Percentiles rank a stretch among this genome's conserved stretches.
Conservation (phyloP, 1,140 invertebrate species). For the Panagrolaimus sp. region DNA sequence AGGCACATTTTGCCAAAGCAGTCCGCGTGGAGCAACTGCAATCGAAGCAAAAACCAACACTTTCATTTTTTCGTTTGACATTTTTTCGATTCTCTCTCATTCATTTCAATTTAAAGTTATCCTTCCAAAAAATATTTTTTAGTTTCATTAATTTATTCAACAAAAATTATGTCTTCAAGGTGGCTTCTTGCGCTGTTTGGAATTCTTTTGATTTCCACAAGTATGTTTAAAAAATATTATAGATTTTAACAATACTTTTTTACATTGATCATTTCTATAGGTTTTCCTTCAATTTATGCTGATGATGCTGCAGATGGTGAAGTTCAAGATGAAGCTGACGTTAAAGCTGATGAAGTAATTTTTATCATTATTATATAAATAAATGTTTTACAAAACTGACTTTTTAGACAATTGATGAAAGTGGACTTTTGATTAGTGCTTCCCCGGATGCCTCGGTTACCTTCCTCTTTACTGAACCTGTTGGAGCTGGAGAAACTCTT, state of each 20-base stretch:
- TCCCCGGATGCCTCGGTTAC: slow-evolving; percentile 84
- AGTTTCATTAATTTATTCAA: no score
- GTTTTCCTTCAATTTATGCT: slow-evolving; percentile 18
- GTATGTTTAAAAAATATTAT: no score
- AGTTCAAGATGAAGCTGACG: slow-evolving; percentile 64
- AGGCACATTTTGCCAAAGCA: no score
- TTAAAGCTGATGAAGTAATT: slow-evolving; percentile 46
- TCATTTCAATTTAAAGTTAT: no score
- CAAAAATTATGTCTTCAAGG: slow-evolving; percentile 10
- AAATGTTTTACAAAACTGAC: no score
- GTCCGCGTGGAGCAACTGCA: no score
- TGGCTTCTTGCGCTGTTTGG: neutral
- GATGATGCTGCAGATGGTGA: slow-evolving; percentile 52
- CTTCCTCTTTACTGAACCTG: slow-evolving; percentile 83
- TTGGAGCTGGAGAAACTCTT: slow-evolving; percentile 59
- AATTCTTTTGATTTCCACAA: slow-evolving; percentile 4
- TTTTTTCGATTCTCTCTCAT: no score
- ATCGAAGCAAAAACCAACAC: no score
- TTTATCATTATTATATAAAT: no score
- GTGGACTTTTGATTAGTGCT: slow-evolving; percentile 65
- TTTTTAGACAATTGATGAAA: slow-evolving; percentile 63
- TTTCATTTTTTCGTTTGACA: no score
- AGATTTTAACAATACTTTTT: neutral
- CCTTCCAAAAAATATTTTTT: no score
- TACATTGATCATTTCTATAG: neutral